Evolutionary conservation across 1,140 invertebrate genomes (phyloP).

Genomic region (Brachionus rubens): DNA sequence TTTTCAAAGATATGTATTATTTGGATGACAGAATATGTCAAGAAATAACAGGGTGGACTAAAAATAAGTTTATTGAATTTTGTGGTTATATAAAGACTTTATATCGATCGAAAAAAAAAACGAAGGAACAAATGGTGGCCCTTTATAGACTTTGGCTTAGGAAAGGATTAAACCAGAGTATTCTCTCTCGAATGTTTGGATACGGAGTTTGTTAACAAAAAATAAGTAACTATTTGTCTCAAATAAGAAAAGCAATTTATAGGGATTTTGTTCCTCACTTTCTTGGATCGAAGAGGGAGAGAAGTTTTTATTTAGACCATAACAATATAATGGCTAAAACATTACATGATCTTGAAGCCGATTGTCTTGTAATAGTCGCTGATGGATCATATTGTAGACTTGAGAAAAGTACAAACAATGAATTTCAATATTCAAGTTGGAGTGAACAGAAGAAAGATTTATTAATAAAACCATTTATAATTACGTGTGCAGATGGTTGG

Average conservation of each 20-base stretch:
- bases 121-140: not conserved
- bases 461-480: slow-evolving; percentile 18
- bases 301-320: slow-evolving; percentile 12
- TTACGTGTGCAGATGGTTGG: slow-evolving; percentile 7
- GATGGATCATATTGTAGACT: slow-evolving; percentile 17
- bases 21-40: not conserved
- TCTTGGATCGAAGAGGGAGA: slow-evolving; percentile 4
- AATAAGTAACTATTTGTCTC: slow-evolving; percentile 1
- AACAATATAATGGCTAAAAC: slow-evolving; percentile 17
- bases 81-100: not conserved
- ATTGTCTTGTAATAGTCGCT: slow-evolving; percentile 1
- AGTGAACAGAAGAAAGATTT: slow-evolving; percentile 11
- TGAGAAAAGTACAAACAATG: slow-evolving; percentile 30
- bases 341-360: not conserved
- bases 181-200: not conserved
- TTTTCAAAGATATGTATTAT: too few relatives aligned
- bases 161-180: not conserved
- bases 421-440: slow-evolving; percentile 13
- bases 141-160: slow-evolving; percentile 18
- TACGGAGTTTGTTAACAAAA: not conserved
- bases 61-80: slow-evolving; percentile 15
- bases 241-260: slow-evolving; percentile 9
- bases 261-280: slow-evolving; percentile 13
- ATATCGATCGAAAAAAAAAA: not conserved
- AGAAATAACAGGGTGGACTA: slow-evolving; percentile 14